Evolutionary conservation across 2,113 vertebrate genomes (phyloP), one percentile per base, ranked within the genome.

Genomic region (Coptodon bakossiorum): DNA sequence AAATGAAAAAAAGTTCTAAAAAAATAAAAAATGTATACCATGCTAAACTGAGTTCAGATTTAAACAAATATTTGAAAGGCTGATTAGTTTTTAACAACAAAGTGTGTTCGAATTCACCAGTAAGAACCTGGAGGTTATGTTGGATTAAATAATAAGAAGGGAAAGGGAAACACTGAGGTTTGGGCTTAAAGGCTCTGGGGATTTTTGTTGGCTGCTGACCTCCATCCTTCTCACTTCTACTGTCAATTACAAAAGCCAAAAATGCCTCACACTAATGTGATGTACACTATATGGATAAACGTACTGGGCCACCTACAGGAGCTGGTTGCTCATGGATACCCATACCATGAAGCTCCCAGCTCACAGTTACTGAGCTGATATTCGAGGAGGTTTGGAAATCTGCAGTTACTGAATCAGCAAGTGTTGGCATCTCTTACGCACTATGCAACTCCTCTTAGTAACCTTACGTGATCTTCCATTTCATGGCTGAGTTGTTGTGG

Each of bases 11-110:
- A 40, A 0, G 17, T 38, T 12, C 3, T 12, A 40, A 68, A 40
- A 36, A 8, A 22, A 40, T 4, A 2, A 9, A 22, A 68, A 1
- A 40, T 2, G 0, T 22, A 68, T 68, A 19, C 34, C 0, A 0
- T 43, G 66, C 13, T 43, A 43, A 14, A 71, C 36, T 27, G 36
- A 24, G n/a, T 24, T 71, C 66, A 43, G n/a, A 71, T 43, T 16
- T 43, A 43, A 71, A 43, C 12, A 3, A 43, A 71, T 43, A 24
- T 71, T 24, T 71, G 36, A 71, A 71, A 71, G 5, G 5, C n/a
- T 27, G 66, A 43, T 16, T 43, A 0, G 66, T 43, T 71, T 43
- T 43, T 31, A 34, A 31, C 13, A 19, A 24, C 31, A 54, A 19
- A 38, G 29, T 54, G 17, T 36, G 3, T 53, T 3, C 7, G 3